phyloP scores from a whole-genome alignment of 1,140 invertebrate genomes.

The Antheraea pernyi region DNA sequence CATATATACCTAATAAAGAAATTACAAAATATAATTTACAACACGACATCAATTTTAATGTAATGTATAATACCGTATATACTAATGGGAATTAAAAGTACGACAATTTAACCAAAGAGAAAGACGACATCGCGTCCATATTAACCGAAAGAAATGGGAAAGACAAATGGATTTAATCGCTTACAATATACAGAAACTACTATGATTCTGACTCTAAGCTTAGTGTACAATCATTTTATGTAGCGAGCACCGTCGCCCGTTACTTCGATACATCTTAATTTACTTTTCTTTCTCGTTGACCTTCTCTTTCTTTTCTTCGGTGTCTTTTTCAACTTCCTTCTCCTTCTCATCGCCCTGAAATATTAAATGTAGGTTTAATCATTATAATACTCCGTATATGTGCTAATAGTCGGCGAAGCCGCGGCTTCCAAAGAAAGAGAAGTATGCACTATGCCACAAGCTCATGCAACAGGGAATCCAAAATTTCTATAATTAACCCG shows the following conservation, averaged over 20 bases:
- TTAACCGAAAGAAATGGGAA: constrained; percentile 54
- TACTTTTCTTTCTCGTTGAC: constrained; percentile 53
- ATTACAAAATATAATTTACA: not conserved
- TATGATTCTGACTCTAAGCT: constrained; percentile 59
- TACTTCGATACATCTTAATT: constrained; percentile 10
- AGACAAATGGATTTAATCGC: constrained; percentile 77
- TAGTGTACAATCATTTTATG: constrained; percentile 43
- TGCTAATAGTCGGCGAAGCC: not conserved
- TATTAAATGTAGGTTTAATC: not conserved
- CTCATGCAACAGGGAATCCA: too few relatives aligned
- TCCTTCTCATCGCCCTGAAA: constrained; percentile 78
- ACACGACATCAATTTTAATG: not conserved
- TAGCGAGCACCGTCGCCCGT: not conserved
- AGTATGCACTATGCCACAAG: too few relatives aligned
- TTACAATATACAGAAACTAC: constrained; percentile 68
- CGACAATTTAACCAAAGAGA: constrained; percentile 27
- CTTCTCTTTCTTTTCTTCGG: constrained; percentile 79
- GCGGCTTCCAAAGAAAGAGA: too few relatives aligned
- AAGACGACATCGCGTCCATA: constrained; percentile 24
- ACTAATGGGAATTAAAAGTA: constrained; percentile 34
- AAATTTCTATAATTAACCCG: too few relatives aligned
- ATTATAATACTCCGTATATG: not conserved
- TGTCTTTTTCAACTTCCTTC: constrained; percentile 86
- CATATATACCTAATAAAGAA: not conserved
- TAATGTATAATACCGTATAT: constrained; percentile 13